These are phyloP conservation scores for Saimiri boliviensis DNA, from an alignment of 2,113 vertebrate genomes.

Conservation along the genomic window DNA sequence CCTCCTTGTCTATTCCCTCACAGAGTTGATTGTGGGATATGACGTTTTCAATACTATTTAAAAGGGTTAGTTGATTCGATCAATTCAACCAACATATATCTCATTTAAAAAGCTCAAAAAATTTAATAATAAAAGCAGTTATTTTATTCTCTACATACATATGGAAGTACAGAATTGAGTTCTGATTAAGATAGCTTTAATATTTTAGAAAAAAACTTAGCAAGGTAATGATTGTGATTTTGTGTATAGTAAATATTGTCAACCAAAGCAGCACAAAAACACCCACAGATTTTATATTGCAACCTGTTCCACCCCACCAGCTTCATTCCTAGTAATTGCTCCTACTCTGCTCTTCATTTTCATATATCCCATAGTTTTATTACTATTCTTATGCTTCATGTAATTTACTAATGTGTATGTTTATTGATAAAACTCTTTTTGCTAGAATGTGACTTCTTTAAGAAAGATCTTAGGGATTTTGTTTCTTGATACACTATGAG, in stretches of 20 bases:
- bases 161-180: not conserved
- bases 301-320: not conserved
- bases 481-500: not conserved
- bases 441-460: not conserved
- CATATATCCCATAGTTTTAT: not conserved
- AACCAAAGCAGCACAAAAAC: not conserved
- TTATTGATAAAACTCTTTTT: not conserved
- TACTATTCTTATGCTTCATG: not conserved
- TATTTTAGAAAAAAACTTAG: not conserved
- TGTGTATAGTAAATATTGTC: not conserved
- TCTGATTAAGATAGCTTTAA: not conserved
- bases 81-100: not conserved
- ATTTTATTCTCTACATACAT: not conserved
- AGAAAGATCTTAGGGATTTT: not conserved
- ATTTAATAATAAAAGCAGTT: not conserved
- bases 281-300: not conserved
- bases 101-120: not conserved
- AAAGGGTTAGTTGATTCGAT: not conserved
- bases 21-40: not conserved
- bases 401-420: not conserved
- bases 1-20: not conserved
- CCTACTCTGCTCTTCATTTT: not conserved
- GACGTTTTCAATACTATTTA: not conserved
- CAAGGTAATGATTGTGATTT: not conserved
- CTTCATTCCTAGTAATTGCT: fast-evolving